Evolutionary conservation across 1,140 invertebrate genomes (phyloP).

Genomic region (Solenopsis invicta): DNA sequence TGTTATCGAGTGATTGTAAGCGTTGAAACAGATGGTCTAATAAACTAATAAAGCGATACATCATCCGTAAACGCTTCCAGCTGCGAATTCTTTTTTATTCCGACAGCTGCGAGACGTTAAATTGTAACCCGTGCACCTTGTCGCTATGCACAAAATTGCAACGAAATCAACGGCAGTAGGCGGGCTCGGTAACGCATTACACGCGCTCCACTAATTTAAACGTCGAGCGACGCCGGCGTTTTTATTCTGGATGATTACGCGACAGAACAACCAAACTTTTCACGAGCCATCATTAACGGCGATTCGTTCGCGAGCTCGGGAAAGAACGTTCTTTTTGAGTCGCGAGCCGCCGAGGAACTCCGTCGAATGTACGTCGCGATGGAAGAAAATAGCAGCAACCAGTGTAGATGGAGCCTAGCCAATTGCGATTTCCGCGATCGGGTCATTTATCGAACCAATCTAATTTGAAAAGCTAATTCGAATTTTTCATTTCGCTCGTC

Average conservation of each 20-base stretch:
- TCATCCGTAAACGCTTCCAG: neutral
- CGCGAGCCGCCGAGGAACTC: constrained; percentile 65
- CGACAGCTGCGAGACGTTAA: constrained; percentile 26
- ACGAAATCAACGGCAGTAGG: constrained; percentile 27
- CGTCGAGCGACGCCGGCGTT: neutral
- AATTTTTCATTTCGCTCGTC: neutral
- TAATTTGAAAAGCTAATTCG: constrained; percentile 29
- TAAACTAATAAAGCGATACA: constrained; percentile 10
- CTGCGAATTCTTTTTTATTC: neutral
- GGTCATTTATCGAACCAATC: constrained; percentile 34
- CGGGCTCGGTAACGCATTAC: neutral
- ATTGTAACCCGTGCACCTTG: neutral
- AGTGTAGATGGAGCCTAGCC: constrained; percentile 72
- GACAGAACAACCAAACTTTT: neutral
- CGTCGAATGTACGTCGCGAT: constrained; percentile 45
- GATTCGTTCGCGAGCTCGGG: neutral
- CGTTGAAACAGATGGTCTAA: neutral
- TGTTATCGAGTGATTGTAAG: neutral
- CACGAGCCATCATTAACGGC: neutral
- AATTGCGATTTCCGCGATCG: constrained; percentile 63
- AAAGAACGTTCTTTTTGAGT: constrained; percentile 57
- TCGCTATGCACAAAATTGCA: constrained; percentile 5
- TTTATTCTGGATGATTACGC: constrained; percentile 43
- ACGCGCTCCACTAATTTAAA: neutral
- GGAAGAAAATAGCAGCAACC: constrained; percentile 82